phyloP scores from a whole-genome alignment of 2,888 invertebrate genomes.

The Xestobium rufovillosum region DNA sequence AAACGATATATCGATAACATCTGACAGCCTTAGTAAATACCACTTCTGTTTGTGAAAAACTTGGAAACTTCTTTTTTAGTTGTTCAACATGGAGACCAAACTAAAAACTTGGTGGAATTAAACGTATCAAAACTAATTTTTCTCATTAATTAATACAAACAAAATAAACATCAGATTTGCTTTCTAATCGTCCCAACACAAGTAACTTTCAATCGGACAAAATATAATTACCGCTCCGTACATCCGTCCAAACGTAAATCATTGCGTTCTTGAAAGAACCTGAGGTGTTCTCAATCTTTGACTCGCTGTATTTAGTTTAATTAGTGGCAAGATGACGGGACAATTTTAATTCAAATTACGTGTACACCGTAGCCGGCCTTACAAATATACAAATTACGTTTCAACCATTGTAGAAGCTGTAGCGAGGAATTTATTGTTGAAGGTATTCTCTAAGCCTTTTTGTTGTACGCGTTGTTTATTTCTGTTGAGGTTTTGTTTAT shows the following conservation, averaged over 20 bases:
- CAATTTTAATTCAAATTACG: slow-evolving; percentile 35
- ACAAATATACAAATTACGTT: slow-evolving; percentile 37
- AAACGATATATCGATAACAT: too few species aligned
- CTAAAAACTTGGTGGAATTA: too few species aligned
- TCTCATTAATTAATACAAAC: slow-evolving; percentile 1
- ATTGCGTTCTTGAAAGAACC: neutral
- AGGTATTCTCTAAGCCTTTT: too few species aligned
- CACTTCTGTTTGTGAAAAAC: too few species aligned
- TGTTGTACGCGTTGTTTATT: too few species aligned
- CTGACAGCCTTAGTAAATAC: too few species aligned
- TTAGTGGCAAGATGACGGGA: slow-evolving; percentile 36
- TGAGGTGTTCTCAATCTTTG: slow-evolving; percentile 10
- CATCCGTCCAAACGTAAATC: neutral
- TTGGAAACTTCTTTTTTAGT: too few species aligned
- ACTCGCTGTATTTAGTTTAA: slow-evolving; percentile 31
- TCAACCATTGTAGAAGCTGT: slow-evolving; percentile 26
- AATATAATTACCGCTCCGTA: neutral
- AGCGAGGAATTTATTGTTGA: slow-evolving; percentile 2
- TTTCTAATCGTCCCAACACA: slow-evolving; percentile 1
- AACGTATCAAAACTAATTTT: neutral
- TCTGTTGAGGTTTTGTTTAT: too few species aligned
- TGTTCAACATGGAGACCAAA: too few species aligned
- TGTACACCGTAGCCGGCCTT: slow-evolving; percentile 28
- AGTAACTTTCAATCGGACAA: too few species aligned
- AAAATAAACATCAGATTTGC: slow-evolving; percentile 1